Evolutionary conservation across 2,888 invertebrate species (phyloP).

Genomic region (Odontocerum albicorne): DNA sequence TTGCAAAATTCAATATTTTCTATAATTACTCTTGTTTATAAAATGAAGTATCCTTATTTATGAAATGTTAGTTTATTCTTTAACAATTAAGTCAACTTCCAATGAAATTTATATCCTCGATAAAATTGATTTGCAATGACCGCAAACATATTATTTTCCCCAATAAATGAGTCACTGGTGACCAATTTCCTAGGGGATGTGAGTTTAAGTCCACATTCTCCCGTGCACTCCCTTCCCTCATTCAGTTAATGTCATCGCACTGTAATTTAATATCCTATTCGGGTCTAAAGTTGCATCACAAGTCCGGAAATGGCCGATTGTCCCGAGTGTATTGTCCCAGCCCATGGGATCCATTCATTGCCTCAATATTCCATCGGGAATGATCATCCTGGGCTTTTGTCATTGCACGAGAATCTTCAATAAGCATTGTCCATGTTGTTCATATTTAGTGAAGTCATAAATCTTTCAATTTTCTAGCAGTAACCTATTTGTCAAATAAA

Average conservation of each 20-base stretch:
- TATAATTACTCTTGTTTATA: too few relatives aligned
- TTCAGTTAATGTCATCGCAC: background rate
- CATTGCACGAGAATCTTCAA: too few relatives aligned
- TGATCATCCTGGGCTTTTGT: too few relatives aligned
- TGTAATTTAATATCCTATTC: slow-evolving; percentile 14
- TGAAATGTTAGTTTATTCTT: too few relatives aligned
- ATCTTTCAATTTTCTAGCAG: background rate
- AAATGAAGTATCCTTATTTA: too few relatives aligned
- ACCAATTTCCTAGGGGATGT: background rate
- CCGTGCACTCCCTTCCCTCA: background rate
- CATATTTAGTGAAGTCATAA: slow-evolving; percentile 8
- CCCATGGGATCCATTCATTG: slow-evolving; percentile 3
- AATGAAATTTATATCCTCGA: too few relatives aligned
- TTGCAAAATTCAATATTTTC: too few relatives aligned
- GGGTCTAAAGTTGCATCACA: slow-evolving; percentile 8
- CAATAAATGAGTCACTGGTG: slow-evolving; percentile 15
- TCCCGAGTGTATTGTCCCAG: slow-evolving; percentile 1
- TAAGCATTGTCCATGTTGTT: too few relatives aligned
- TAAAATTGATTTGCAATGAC: slow-evolving; percentile 4
- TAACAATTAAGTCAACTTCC: too few relatives aligned
- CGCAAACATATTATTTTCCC: slow-evolving; percentile 2
- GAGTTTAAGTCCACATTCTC: background rate
- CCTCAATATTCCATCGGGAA: too few relatives aligned
- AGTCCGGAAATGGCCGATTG: slow-evolving; percentile 16
- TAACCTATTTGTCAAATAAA: slow-evolving; percentile 13